Conservation (phyloP, 2,888 invertebrate genomes). For the Zelleria hepariella region DNA sequence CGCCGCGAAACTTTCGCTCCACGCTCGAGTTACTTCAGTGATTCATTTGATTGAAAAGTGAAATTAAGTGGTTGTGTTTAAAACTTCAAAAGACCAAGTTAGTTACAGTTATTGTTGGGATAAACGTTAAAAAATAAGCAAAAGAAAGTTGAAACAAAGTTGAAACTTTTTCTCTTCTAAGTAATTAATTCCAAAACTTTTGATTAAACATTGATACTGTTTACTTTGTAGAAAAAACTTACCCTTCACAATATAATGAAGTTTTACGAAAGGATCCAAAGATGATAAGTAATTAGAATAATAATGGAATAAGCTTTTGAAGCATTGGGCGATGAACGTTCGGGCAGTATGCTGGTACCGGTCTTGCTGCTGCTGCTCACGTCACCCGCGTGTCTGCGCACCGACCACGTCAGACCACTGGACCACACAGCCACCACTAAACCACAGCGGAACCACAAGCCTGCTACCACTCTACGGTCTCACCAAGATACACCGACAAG, state of each 20-base stretch:
- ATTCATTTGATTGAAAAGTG: not conserved
- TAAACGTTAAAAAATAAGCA: not conserved
- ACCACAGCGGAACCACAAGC: not conserved
- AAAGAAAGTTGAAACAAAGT: not conserved
- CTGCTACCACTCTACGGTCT: no score
- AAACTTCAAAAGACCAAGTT: not conserved
- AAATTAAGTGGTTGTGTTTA: not conserved
- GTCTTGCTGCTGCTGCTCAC: not conserved
- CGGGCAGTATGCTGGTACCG: not conserved
- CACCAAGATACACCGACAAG: not conserved
- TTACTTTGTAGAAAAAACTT: not conserved
- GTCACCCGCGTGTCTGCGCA: not conserved
- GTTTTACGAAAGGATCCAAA: not conserved
- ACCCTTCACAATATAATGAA: not conserved
- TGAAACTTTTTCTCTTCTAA: not conserved
- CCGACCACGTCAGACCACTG: not conserved
- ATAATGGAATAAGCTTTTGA: not conserved
- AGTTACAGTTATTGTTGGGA: not conserved
- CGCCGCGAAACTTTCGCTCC: not conserved
- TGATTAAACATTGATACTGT: not conserved
- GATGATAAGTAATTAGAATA: not conserved
- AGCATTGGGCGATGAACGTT: not conserved
- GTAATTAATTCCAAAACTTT: not conserved
- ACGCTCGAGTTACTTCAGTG: no score
- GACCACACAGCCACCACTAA: not conserved